Conservation (phyloP, 2,113 vertebrate species). For the Elaphurus davidianus region DNA sequence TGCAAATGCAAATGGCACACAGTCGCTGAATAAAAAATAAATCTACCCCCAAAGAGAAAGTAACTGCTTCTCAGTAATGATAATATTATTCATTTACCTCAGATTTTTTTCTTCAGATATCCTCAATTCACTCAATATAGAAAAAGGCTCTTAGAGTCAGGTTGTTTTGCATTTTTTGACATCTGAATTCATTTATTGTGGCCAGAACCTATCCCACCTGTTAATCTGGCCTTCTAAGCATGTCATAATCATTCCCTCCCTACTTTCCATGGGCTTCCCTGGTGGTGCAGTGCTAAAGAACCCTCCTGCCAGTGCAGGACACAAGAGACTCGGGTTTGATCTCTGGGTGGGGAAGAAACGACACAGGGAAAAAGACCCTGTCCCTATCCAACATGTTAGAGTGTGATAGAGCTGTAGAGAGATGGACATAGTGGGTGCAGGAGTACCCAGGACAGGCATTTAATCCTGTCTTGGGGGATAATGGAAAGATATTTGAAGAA, state of each 20-base stretch:
- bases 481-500: not conserved
- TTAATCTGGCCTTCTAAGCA: conserved; percentile 13
- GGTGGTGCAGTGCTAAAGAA: not conserved
- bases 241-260: not conserved
- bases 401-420: not conserved
- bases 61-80: conserved; percentile 35
- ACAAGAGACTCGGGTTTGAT: not conserved
- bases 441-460: not conserved
- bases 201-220: not conserved
- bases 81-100: conserved; percentile 36
- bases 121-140: conserved; percentile 11
- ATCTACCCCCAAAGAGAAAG: conserved; percentile 33
- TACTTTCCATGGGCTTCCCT: not conserved
- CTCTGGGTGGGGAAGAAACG: not conserved
- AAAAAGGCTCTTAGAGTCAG: not conserved
- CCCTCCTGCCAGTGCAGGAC: not conserved
- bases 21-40: conserved; percentile 74
- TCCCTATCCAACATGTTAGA: not conserved
- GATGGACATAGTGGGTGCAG: not conserved
- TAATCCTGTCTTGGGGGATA: not conserved
- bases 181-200: not conserved
- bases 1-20: conserved; percentile 76
- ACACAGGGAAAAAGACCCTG: not conserved
- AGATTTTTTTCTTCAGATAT: conserved; percentile 47
- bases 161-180: not conserved